phyloP scores from a whole-genome alignment of 1,140 invertebrate genomes.

The Euglossa dilemma region DNA sequence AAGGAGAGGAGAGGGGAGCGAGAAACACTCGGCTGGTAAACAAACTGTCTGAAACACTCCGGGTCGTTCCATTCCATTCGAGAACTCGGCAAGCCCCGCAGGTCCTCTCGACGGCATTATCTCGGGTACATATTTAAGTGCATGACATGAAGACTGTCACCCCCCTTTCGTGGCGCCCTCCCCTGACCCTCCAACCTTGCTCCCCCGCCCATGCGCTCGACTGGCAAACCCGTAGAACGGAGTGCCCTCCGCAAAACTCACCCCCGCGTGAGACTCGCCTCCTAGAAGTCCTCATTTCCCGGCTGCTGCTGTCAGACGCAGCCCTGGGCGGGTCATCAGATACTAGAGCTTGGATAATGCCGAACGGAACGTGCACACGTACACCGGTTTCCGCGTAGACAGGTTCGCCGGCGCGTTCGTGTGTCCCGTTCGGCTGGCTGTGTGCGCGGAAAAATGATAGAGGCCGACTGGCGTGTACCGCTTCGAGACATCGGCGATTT shows the following conservation, averaged over 20 bases:
- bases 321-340: slow-evolving; percentile 82
- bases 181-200: slow-evolving; percentile 34
- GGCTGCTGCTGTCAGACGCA: slow-evolving; percentile 80
- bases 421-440: background rate
- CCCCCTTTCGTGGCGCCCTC: slow-evolving; percentile 48
- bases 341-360: slow-evolving; percentile 77
- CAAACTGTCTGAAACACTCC: slow-evolving; percentile 81
- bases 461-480: slow-evolving; percentile 8
- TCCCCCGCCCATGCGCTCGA: slow-evolving; percentile 35
- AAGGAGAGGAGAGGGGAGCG: slow-evolving; percentile 22
- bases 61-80: slow-evolving; percentile 72
- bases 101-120: slow-evolving; percentile 79
- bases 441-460: slow-evolving; percentile 13
- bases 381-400: slow-evolving; percentile 29
- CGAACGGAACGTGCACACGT: slow-evolving; percentile 68
- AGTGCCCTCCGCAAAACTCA: slow-evolving; percentile 62
- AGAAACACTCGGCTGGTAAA: slow-evolving; percentile 76
- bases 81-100: slow-evolving; percentile 69
- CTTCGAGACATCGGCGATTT: background rate
- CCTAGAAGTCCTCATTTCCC: slow-evolving; percentile 79
- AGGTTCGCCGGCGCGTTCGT: background rate
- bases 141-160: slow-evolving; percentile 76
- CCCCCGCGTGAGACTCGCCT: slow-evolving; percentile 61
- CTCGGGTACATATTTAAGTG: slow-evolving; percentile 82
- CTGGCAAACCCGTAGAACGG: slow-evolving; percentile 46